Evolutionary conservation across 2,888 invertebrate species (phyloP).

Genomic region (Congeria kusceri): DNA sequence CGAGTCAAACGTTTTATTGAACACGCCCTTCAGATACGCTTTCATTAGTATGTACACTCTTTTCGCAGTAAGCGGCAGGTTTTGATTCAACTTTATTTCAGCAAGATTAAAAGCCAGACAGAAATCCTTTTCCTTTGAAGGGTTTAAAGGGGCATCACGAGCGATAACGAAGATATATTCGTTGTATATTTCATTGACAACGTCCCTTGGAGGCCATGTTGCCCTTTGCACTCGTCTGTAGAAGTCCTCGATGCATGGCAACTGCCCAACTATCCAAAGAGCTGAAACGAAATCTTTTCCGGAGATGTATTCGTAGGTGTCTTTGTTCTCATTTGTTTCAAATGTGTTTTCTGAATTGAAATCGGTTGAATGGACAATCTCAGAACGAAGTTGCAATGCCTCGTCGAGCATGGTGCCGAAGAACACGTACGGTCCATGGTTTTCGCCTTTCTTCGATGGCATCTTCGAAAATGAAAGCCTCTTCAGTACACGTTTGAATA

Average conservation of each 20-base stretch:
- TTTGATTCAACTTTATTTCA: constrained; percentile 54
- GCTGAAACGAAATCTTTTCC: constrained; percentile 67
- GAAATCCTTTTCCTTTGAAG: constrained; percentile 49
- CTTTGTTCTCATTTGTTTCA: constrained; percentile 5
- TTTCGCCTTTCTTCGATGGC: constrained; percentile 15
- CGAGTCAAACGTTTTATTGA: constrained; percentile 23
- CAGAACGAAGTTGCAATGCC: constrained; percentile 20
- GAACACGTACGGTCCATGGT: constrained; percentile 23
- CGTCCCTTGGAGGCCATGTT: constrained; percentile 46
- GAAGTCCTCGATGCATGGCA: constrained; percentile 52
- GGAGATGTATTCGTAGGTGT: constrained; percentile 44
- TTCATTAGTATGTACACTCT: constrained; percentile 56
- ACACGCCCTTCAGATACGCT: constrained; percentile 52
- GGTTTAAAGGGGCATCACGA: constrained; percentile 53
- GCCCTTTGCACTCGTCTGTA: constrained; percentile 25
- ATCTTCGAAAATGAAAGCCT: constrained; percentile 11
- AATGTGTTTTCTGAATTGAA: not conserved
- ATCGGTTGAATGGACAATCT: not conserved
- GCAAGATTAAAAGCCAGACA: constrained; percentile 65
- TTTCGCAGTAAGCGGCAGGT: constrained; percentile 47
- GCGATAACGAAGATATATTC: constrained; percentile 53
- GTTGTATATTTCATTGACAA: constrained; percentile 54
- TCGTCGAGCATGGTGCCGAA: constrained; percentile 31
- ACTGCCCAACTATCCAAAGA: constrained; percentile 41
- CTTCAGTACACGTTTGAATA: constrained; percentile 27